These are phyloP conservation scores for Thera britannica DNA, from an alignment of 2,888 invertebrate genomes.

Conservation along the genomic window DNA sequence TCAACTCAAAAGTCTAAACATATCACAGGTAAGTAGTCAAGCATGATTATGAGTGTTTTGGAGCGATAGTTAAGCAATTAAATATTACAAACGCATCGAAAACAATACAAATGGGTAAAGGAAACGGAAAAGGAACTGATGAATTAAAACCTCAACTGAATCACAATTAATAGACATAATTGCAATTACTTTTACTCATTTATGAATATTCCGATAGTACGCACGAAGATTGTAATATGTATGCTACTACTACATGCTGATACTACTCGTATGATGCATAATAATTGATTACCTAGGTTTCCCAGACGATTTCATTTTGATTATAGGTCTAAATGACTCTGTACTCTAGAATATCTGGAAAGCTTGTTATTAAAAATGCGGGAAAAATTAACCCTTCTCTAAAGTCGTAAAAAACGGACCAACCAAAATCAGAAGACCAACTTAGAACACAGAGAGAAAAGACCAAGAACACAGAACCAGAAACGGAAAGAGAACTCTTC, in stretches of 20 bases:
- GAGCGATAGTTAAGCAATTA: background rate
- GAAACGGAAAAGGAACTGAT: slow-evolving; percentile 43
- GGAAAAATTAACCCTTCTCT: too few relatives aligned
- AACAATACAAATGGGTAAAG: slow-evolving; percentile 30
- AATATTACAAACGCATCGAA: background rate
- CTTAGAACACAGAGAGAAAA: too few relatives aligned
- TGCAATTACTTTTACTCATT: slow-evolving; percentile 37
- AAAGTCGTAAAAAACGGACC: too few relatives aligned
- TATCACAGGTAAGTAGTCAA: too few relatives aligned
- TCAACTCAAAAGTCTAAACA: too few relatives aligned
- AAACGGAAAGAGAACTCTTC: too few relatives aligned
- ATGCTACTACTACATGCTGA: background rate
- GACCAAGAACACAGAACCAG: too few relatives aligned
- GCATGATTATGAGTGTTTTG: background rate
- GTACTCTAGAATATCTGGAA: too few relatives aligned
- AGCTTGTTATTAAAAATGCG: too few relatives aligned
- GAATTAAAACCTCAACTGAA: slow-evolving; percentile 37
- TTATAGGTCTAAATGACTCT: background rate
- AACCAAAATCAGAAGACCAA: too few relatives aligned
- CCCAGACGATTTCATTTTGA: background rate
- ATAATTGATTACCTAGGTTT: too few relatives aligned
- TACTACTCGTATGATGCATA: too few relatives aligned
- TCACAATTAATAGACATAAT: slow-evolving; percentile 40
- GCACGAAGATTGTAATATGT: slow-evolving; percentile 21
- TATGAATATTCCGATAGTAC: slow-evolving; percentile 31